A percentile compares a stretch with the other conserved stretches of the same genome.
These are phyloP conservation scores for Agraylea sexmaculata DNA, from an alignment of 1,140 invertebrate genomes.

Conservation along the genomic window DNA sequence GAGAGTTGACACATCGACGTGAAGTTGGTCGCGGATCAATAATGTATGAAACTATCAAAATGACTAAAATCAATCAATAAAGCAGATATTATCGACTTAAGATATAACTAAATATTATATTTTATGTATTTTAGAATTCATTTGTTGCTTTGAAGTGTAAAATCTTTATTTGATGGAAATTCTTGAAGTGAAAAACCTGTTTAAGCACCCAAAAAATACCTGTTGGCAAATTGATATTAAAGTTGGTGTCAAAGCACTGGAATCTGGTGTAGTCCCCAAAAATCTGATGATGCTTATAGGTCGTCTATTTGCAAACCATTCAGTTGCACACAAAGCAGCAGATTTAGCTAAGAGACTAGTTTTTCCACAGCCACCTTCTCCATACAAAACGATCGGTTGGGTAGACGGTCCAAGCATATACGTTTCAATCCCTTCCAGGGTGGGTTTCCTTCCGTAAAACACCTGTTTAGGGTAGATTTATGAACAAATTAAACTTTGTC, in stretches of 20 bases:
- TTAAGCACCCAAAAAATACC: constrained; percentile 32
- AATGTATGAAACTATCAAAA: too few species aligned
- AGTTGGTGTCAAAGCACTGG: constrained; percentile 85
- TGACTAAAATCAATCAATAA: too few species aligned
- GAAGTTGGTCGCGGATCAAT: too few species aligned
- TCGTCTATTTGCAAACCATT: constrained; percentile 59
- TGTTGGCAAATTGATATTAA: constrained; percentile 92
- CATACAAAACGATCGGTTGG: constrained; percentile 87
- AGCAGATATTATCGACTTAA: too few species aligned
- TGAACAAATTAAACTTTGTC: background rate
- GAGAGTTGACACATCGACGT: too few species aligned
- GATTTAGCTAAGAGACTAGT: constrained; percentile 91
- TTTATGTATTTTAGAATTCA: too few species aligned
- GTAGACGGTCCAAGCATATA: constrained; percentile 80
- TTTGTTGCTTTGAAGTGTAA: too few species aligned
- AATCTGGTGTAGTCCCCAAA: constrained; percentile 93
- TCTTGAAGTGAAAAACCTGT: too few species aligned
- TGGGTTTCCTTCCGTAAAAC: constrained; percentile 88
- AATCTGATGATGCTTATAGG: constrained; percentile 87
- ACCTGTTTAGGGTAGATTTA: constrained; percentile 41
- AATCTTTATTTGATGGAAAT: too few species aligned
- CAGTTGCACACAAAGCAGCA: constrained; percentile 61
- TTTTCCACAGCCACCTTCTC: constrained; percentile 94
- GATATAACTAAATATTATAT: too few species aligned
- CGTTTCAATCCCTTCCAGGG: constrained; percentile 64